These are phyloP conservation scores for Athalia cordata DNA, from an alignment of 2,888 invertebrate genomes.

Conservation along the genomic window DNA sequence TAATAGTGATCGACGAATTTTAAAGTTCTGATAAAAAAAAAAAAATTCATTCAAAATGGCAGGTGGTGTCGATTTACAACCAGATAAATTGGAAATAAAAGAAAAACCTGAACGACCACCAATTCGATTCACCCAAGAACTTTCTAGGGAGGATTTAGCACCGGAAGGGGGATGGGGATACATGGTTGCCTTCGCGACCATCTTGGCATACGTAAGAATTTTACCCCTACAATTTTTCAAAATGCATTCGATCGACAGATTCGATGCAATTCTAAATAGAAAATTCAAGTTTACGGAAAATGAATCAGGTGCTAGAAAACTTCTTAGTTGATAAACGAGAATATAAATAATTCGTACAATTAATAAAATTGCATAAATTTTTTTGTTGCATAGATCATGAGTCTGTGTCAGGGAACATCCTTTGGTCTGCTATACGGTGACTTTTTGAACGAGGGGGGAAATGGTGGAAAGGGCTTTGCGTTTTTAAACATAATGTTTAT, in stretches of 20 bases:
- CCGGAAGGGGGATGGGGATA: conserved; percentile 95
- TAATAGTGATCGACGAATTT: neutral
- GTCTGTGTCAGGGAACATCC: conserved; percentile 81
- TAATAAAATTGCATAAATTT: neutral
- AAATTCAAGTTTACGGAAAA: no score
- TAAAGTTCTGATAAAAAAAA: neutral
- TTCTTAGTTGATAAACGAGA: neutral
- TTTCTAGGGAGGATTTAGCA: conserved; percentile 75
- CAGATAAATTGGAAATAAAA: conserved; percentile 48
- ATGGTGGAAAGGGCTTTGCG: conserved; percentile 82
- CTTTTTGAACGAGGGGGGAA: conserved; percentile 80
- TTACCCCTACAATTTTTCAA: conserved; percentile 18
- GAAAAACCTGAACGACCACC: conserved; percentile 10
- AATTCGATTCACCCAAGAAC: conserved; percentile 16
- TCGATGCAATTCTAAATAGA: neutral
- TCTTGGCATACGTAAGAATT: conserved; percentile 86
- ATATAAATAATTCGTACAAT: conserved; percentile 8
- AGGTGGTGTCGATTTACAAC: neutral
- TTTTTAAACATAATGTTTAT: conserved; percentile 83
- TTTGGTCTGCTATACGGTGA: conserved; percentile 84
- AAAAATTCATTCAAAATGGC: conserved; percentile 22
- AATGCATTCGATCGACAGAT: neutral
- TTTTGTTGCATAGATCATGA: conserved; percentile 77
- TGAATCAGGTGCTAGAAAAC: no score
- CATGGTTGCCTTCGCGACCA: conserved; percentile 89